phyloP scores from a whole-genome alignment of 92 coral and sea anemone species.

The Meandrina meandrites region DNA sequence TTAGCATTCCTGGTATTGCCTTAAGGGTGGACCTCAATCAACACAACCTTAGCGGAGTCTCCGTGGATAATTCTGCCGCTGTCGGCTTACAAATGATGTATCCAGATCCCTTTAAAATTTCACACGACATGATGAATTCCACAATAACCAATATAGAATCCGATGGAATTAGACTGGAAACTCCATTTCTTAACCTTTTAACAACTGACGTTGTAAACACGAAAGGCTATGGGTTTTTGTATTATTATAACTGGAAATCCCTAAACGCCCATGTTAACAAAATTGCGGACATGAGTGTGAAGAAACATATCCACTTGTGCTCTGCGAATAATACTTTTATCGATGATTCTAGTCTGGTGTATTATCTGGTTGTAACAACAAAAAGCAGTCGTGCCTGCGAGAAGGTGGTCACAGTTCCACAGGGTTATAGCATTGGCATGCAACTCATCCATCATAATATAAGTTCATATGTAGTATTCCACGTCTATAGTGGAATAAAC shows the following conservation, averaged over 20 bases:
- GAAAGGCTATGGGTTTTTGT: conserved; percentile 29
- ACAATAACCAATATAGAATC: not conserved
- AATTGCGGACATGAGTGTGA: conserved; percentile 21
- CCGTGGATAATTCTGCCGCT: conserved; percentile 30
- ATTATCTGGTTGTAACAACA: conserved; percentile 11
- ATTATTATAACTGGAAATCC: not conserved
- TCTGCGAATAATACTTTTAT: conserved; percentile 20
- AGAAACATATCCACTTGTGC: conserved; percentile 15
- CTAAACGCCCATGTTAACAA: conserved; percentile 1
- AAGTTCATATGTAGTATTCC: not conserved
- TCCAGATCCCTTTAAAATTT: conserved; percentile 32
- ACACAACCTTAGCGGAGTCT: conserved; percentile 35
- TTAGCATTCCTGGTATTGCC: conserved; percentile 33
- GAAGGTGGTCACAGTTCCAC: conserved; percentile 6
- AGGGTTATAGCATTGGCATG: conserved; percentile 25
- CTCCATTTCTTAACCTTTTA: conserved; percentile 13
- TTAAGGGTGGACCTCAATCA: conserved; percentile 44
- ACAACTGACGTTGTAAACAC: conserved; percentile 17
- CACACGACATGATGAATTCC: conserved; percentile 5
- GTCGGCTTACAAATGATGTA: conserved; percentile 52
- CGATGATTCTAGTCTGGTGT: conserved; percentile 2
- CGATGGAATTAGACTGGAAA: conserved; percentile 28
- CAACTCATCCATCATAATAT: conserved; percentile 26
- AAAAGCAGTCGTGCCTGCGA: not conserved
- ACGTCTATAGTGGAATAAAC: conserved; percentile 24